Evolutionary conservation across 2,888 invertebrate genomes (phyloP).

Genomic region (Lasioglossum lativentre): DNA sequence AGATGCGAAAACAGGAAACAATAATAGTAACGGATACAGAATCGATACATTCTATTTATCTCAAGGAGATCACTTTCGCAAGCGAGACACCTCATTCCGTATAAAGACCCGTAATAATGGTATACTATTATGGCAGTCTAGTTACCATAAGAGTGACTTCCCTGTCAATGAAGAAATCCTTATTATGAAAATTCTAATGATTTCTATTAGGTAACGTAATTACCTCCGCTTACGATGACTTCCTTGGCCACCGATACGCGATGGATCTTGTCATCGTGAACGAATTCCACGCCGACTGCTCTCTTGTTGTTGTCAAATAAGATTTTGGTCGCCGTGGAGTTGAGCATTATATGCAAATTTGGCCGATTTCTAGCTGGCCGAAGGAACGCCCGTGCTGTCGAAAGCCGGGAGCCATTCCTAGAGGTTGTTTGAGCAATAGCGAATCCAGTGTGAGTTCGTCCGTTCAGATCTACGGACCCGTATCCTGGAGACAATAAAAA

Average conservation of each 20-base stretch:
- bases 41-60: background rate
- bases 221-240: slow-evolving; percentile 87
- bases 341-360: slow-evolving; percentile 93
- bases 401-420: slow-evolving; percentile 93
- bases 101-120: background rate
- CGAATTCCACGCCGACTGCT: slow-evolving; percentile 91
- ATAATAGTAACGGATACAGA: background rate
- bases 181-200: too few species aligned
- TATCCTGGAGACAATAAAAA: slow-evolving; percentile 86
- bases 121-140: background rate
- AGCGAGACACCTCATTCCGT: background rate
- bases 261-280: slow-evolving; percentile 85
- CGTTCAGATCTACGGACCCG: slow-evolving; percentile 92
- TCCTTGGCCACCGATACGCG: slow-evolving; percentile 90
- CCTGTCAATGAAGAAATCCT: background rate
- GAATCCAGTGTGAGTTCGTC: slow-evolving; percentile 92
- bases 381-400: slow-evolving; percentile 92
- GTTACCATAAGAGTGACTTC: background rate
- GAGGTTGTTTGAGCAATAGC: slow-evolving; percentile 95
- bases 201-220: too few species aligned
- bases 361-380: slow-evolving; percentile 90
- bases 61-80: background rate
- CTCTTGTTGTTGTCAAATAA: slow-evolving; percentile 90
- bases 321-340: slow-evolving; percentile 92
- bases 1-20: background rate